These are phyloP conservation scores for Squalus acanthias DNA, from an alignment of 2,797 vertebrate species.

Conservation along the genomic window DNA sequence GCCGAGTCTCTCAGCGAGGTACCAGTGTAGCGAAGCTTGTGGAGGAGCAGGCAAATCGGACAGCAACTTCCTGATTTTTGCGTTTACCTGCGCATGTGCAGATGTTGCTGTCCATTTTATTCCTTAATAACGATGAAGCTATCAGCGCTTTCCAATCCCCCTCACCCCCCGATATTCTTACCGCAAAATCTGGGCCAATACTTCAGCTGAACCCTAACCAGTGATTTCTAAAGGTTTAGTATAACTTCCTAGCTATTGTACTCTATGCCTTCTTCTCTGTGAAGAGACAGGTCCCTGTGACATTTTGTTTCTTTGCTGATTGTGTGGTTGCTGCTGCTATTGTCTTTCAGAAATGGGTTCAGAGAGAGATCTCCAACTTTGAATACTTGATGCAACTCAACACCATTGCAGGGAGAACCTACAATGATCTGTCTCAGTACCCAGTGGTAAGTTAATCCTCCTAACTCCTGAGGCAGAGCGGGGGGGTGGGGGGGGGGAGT, in stretches of 20 bases:
- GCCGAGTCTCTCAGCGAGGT: neutral
- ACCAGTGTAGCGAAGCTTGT: neutral
- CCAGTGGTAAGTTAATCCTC: conserved; percentile 74
- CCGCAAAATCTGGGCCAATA: neutral
- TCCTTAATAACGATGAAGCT: neutral
- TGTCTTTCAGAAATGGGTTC: conserved; percentile 83
- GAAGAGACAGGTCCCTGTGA: neutral
- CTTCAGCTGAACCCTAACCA: neutral
- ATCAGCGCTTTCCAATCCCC: neutral
- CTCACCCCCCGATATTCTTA: neutral
- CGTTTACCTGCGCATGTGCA: neutral
- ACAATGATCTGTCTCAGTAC: conserved; percentile 95
- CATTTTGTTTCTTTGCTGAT: neutral
- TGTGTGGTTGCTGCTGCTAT: neutral
- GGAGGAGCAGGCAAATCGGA: neutral
- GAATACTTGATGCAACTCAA: conserved; percentile 98
- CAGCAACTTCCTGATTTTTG: neutral
- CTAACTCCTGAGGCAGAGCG: neutral
- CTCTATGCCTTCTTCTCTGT: neutral
- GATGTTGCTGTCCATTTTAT: neutral
- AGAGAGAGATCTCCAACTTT: conserved; percentile 92
- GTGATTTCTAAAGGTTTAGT: too few relatives aligned
- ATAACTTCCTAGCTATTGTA: neutral
- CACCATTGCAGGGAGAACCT: conserved; percentile 89
- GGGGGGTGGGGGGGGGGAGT: too few relatives aligned